These are phyloP conservation scores for Timema cristinae DNA, from an alignment of 2,888 invertebrate genomes.

Conservation along the genomic window DNA sequence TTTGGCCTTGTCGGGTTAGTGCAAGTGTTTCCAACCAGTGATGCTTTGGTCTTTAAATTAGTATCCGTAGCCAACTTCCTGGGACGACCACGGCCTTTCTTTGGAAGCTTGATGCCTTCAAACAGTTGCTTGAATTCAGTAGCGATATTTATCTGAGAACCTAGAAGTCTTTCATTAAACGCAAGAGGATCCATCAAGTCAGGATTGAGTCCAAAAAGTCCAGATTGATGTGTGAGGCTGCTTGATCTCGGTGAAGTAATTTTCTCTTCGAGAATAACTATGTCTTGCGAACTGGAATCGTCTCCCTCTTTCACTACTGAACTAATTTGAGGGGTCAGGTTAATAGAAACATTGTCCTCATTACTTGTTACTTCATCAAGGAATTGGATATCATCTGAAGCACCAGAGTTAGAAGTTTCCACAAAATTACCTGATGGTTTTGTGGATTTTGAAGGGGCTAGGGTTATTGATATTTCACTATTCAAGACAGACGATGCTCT, in stretches of 20 bases:
- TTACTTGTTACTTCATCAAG: conserved; percentile 21
- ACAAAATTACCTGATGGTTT: not conserved
- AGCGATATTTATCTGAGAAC: too few relatives aligned
- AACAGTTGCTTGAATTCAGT: too few relatives aligned
- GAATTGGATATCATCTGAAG: not conserved
- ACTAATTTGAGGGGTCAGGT: too few relatives aligned
- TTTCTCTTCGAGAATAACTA: conserved; percentile 42
- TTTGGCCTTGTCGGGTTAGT: conserved; percentile 41
- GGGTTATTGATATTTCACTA: conserved; percentile 26
- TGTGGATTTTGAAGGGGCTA: conserved; percentile 12
- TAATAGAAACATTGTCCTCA: conserved; percentile 17
- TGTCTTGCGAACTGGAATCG: conserved; percentile 39
- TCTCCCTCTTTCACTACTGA: conserved; percentile 15
- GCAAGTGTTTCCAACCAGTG: conserved; percentile 22
- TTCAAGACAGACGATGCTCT: conserved; percentile 16
- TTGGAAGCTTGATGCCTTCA: conserved; percentile 36
- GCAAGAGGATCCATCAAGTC: too few relatives aligned
- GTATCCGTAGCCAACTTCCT: conserved; percentile 45
- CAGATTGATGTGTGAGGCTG: not conserved
- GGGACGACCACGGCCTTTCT: conserved; percentile 50
- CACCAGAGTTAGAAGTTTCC: not conserved
- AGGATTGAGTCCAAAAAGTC: not conserved
- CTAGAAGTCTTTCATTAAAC: too few relatives aligned
- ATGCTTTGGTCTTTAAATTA: conserved; percentile 25
- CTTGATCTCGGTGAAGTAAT: not conserved